Percentiles rank a stretch among this genome's conserved stretches.
Evolutionary conservation across 1,140 invertebrate genomes (phyloP).

Genomic region (Calephelis nemesis): DNA sequence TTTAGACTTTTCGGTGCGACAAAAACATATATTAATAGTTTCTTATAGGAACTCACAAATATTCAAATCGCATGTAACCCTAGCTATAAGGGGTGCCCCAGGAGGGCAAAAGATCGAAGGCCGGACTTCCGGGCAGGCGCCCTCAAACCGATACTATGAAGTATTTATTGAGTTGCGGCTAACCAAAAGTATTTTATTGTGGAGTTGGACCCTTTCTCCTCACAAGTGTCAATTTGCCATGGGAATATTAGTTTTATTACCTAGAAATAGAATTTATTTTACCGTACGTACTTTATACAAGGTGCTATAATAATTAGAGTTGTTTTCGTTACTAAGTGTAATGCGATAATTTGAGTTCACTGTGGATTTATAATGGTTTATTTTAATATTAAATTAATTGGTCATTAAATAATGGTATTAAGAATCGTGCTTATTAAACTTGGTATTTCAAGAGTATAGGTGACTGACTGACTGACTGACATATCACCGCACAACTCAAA

Average conservation of each 20-base stretch:
- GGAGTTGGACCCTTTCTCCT: conserved; percentile 54
- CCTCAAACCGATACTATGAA: conserved; percentile 73
- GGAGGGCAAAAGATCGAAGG: conserved; percentile 63
- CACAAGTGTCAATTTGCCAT: conserved; percentile 15
- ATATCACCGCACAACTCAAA: too few species aligned
- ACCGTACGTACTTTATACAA: conserved; percentile 9
- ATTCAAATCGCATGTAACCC: conserved; percentile 46
- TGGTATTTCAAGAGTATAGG: too few species aligned
- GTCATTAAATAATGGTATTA: neutral
- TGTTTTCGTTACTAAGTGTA: conserved; percentile 42
- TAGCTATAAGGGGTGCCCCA: conserved; percentile 36
- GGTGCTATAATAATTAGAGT: conserved; percentile 44
- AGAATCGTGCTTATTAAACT: too few species aligned
- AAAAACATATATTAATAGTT: conserved; percentile 14
- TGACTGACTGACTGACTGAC: too few species aligned
- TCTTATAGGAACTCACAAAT: conserved; percentile 24
- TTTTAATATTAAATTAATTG: conserved; percentile 2
- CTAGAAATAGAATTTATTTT: conserved; percentile 7
- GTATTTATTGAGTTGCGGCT: conserved; percentile 76
- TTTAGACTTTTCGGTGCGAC: too few species aligned
- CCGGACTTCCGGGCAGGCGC: conserved; percentile 60
- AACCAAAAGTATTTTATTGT: conserved; percentile 74
- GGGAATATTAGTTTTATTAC: conserved; percentile 19
- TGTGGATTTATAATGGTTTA: neutral
- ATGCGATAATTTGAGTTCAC: conserved; percentile 34